Base-by-base conservation (phyloP, 2,113 vertebrate species). In the Chamaea fasciata region DNA sequence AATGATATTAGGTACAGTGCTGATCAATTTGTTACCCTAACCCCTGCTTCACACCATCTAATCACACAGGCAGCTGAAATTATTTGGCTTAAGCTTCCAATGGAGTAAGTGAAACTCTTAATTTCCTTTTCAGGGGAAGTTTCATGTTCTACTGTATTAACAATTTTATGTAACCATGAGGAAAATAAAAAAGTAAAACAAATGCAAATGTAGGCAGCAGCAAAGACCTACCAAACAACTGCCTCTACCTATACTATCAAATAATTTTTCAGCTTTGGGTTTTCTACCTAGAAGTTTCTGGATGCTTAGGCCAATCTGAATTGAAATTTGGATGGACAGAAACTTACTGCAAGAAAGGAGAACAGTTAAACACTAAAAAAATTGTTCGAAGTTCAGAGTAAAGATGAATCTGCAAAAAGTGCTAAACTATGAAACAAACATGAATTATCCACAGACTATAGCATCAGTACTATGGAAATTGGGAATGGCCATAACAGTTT, bases 1-100 rank as follows among this genome's bases (percentile, higher is more conserved):
- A 71, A 57, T n/a, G 27, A 46, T 31, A 9, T 55, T 60, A 69
- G 16, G 4, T 5, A 4, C 18, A 46, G 10, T n/a, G 35, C 14
- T 71, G 39, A 59, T 78, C 14, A 17, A 4, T 53, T 64, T 3
- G 1, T 73, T 77, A 33, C 37, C 46, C 50, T 50, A 64, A 33
- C 9, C 9, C 3, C 23, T 0, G 1, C 12, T 16, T 49, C 37
- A 47, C 30, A 16, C 3, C 6, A 21, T 39, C 15, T 53, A 44
- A 53, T 63, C 44, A 64, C 14, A 50, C 14, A 37, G 9, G 26
- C 6, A 83, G 3, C 19, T 68, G 31, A 77, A 73, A 60, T 73
- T 1, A 1, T 49, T 62, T 84, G 26, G 11, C 1, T 5, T 11
- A 15, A 35, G 11, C 10, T 59, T 90, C 24, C 31, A 81, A 6